A percentile compares a stretch with the other conserved stretches of the same genome.
These are phyloP conservation scores for Leucopsar rothschildi DNA, from an alignment of 2,113 vertebrate species.

Conservation along the genomic window DNA sequence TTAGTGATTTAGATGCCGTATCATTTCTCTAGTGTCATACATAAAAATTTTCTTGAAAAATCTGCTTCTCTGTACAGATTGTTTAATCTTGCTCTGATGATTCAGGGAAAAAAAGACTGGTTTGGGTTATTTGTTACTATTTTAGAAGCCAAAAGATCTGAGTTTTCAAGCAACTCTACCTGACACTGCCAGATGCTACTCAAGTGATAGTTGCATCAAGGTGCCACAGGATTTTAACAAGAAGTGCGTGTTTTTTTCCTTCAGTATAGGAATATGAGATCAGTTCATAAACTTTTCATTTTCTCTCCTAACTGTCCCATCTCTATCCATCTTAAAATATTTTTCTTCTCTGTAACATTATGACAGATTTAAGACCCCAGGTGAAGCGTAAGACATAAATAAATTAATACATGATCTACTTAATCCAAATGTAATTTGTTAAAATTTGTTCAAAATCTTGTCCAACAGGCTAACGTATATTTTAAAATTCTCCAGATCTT, in stretches of 20 bases:
- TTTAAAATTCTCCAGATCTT: not conserved
- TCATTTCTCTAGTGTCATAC: not conserved
- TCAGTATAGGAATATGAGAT: not conserved
- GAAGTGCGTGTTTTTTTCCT: not conserved
- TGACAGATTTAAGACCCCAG: conserved; percentile 1
- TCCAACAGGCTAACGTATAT: not conserved
- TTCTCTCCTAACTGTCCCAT: not conserved
- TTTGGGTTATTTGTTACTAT: not conserved
- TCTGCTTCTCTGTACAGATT: not conserved
- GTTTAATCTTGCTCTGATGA: not conserved
- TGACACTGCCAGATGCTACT: not conserved
- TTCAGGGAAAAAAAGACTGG: not conserved
- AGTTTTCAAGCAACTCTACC: not conserved
- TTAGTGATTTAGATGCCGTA: not conserved
- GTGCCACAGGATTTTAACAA: not conserved
- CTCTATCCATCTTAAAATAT: not conserved
- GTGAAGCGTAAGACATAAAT: not conserved
- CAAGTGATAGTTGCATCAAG: not conserved
- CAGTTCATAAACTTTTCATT: not conserved
- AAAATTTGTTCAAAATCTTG: not conserved
- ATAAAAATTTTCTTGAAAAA: not conserved
- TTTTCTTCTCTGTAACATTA: not conserved
- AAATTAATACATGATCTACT: not conserved
- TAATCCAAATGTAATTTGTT: not conserved
- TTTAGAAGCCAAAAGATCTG: not conserved